Evolutionary conservation across 2,888 invertebrate genomes (phyloP).

Genomic region (Therioaphis trifolii): DNA sequence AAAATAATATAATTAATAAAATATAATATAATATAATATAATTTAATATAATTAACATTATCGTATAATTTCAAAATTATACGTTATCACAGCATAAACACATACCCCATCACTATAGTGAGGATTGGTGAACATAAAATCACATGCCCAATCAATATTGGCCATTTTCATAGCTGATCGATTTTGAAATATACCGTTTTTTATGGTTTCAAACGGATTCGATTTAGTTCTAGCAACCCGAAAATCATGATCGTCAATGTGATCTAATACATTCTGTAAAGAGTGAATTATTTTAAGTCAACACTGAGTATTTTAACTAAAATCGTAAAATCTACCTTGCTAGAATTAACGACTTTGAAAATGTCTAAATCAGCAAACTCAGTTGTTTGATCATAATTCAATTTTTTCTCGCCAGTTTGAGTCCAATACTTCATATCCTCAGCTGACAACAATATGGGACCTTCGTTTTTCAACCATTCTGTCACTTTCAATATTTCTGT

Average conservation of each 20-base stretch:
- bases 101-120: constrained; percentile 72
- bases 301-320: neutral
- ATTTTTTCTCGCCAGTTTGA: constrained; percentile 75
- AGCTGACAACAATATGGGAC: constrained; percentile 68
- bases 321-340: constrained; percentile 74
- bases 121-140: constrained; percentile 90
- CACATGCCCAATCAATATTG: constrained; percentile 90
- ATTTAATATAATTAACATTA: too few relatives aligned
- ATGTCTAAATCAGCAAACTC: constrained; percentile 80
- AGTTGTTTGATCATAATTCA: constrained; percentile 80
- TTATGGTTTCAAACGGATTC: constrained; percentile 95
- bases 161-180: constrained; percentile 98
- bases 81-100: neutral
- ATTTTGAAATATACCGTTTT: constrained; percentile 89
- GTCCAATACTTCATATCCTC: constrained; percentile 75
- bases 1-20: too few relatives aligned
- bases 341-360: constrained; percentile 77
- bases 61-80: neutral
- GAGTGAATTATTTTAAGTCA: constrained; percentile 64
- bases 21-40: too few relatives aligned
- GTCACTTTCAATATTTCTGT: constrained; percentile 70
- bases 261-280: constrained; percentile 83
- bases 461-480: constrained; percentile 68
- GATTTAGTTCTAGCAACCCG: constrained; percentile 83
- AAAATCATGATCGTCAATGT: constrained; percentile 81